phyloP scores from a whole-genome alignment of 2,888 invertebrate species.

The Dendrolimus houi region DNA sequence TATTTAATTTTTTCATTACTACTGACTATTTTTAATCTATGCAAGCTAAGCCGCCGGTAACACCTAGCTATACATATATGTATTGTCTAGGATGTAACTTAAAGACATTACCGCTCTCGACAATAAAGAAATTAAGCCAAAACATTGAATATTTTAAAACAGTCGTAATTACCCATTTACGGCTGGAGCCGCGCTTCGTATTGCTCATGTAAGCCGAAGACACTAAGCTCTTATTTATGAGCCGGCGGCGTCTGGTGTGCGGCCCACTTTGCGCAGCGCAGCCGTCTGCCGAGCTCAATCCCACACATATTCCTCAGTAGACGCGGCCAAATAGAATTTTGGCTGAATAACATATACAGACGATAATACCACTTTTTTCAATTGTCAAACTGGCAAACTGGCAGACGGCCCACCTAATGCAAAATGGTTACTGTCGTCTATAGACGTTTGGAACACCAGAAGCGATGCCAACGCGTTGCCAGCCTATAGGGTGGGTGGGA shows the following conservation, averaged over 20 bases:
- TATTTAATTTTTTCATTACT: too few relatives aligned
- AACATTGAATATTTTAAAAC: not conserved
- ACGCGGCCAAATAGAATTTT: constrained; percentile 59
- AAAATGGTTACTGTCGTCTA: not conserved
- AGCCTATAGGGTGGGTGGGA: too few relatives aligned
- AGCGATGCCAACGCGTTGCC: too few relatives aligned
- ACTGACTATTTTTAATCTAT: too few relatives aligned
- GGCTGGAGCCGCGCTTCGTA: not conserved
- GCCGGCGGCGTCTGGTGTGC: constrained; percentile 7
- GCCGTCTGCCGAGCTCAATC: constrained; percentile 23
- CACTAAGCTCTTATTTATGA: constrained; percentile 20
- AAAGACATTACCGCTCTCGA: too few relatives aligned
- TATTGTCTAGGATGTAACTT: too few relatives aligned
- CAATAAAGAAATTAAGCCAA: too few relatives aligned
- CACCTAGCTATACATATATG: too few relatives aligned
- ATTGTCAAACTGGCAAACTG: not conserved
- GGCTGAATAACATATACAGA: constrained; percentile 28
- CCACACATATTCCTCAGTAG: constrained; percentile 51
- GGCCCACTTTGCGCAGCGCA: constrained; percentile 13
- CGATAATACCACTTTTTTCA: constrained; percentile 12
- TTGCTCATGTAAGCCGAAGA: constrained; percentile 1
- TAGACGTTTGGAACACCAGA: not conserved
- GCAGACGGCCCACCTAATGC: not conserved
- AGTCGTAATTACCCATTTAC: not conserved
- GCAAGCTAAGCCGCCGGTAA: too few relatives aligned